Conservation (phyloP, 2,113 vertebrate genomes). For the Ailuropoda melanoleuca region DNA sequence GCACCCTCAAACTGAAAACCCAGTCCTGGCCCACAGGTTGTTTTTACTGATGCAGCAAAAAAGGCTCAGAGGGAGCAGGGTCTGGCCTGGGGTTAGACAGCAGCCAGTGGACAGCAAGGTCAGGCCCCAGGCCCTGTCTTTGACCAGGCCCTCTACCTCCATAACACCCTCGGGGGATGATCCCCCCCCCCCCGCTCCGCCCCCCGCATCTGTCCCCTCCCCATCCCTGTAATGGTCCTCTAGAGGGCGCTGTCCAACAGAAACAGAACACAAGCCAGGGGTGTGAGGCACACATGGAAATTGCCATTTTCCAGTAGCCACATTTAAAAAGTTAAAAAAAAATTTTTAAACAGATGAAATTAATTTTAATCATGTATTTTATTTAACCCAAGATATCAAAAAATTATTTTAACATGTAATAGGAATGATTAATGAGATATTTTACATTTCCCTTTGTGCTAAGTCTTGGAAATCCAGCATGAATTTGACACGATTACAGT, state of each 20-base stretch:
- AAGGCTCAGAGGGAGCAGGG: neutral
- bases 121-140: neutral
- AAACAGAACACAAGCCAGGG: rapidly evolving
- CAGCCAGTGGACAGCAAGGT: neutral
- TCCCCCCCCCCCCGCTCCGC: no score
- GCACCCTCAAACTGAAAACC: neutral
- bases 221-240: rapidly evolving
- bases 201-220: neutral
- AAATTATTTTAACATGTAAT: slow-evolving; percentile 49
- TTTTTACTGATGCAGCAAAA: neutral
- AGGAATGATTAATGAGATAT: slow-evolving; percentile 31
- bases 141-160: neutral
- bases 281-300: rapidly evolving
- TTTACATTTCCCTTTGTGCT: neutral
- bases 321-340: neutral
- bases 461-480: neutral
- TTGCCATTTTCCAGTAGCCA: neutral
- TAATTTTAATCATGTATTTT: slow-evolving; percentile 62
- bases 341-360: neutral
- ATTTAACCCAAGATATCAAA: slow-evolving; percentile 51
- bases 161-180: neutral
- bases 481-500: neutral
- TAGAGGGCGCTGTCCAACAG: neutral
- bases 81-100: neutral
- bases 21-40: neutral